Base-by-base conservation (phyloP, 2,113 vertebrate species). In the Zosterops japonicus region DNA sequence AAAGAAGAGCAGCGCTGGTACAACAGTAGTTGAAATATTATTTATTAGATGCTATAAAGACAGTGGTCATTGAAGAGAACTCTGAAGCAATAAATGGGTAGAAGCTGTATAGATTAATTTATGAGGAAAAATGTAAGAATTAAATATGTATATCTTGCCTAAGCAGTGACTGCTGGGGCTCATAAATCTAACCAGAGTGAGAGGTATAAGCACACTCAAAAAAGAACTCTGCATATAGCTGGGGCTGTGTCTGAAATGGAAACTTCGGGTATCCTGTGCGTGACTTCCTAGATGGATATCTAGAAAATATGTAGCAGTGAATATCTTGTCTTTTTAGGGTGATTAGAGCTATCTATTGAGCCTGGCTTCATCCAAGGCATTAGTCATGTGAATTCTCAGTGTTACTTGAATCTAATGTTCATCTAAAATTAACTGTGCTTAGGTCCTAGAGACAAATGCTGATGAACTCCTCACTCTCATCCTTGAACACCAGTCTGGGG, bases 241-340 rank as follows among this genome's bases (percentile, higher is more conserved):
- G 7, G 56, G 12, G 36, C 59, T 70, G 3, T 78, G 18, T 39
- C 47, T 53, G 46, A 74, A 77, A 49, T 31, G 20, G 41, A 89
- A 89, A 49, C 31, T 68, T 76, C 0, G 6, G 18, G 19, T 76
- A 39, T 83, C 47, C 5, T 49, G 0, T 19, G 4, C 0, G 0
- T 81, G 80, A 57, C 14, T 69, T 84, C 52, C 39, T 55, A 67
- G 35, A 29, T 55, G 55, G 21, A 31, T 71, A 57, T 33, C 22
- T 70, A 65, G 61, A 29, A 44, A 75, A 65, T 75, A 78, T 12
- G 23, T n/a, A 79, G 35, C 55, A 64, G 67, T 69, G 28, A 90
- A 71, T 59, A 42, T 55, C 31, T 59, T 65, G 27, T 35, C 36
- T 33, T 77, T 64, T 63, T 53, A 42, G 39, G 9, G 7, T 70